These are phyloP conservation scores for Diplodus puntazzo DNA, from an alignment of 2,797 vertebrate species.

Conservation along the genomic window DNA sequence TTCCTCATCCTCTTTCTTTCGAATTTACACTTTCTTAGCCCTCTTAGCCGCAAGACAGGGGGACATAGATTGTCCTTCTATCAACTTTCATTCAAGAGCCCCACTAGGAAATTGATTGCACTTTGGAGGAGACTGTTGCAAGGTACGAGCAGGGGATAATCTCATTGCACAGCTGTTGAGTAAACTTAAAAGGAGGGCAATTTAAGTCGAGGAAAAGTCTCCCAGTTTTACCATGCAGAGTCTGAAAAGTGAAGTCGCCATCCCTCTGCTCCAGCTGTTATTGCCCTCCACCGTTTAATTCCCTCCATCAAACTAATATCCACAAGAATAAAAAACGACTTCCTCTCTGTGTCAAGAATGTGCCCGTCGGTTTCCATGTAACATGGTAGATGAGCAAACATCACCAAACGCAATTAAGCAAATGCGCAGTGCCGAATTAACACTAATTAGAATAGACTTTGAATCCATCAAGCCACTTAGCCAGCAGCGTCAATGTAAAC, in stretches of 20 bases:
- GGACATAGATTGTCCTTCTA: constrained; percentile 38
- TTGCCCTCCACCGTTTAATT: background rate
- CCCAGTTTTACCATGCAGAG: background rate
- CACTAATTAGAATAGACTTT: constrained; percentile 60
- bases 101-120: constrained; percentile 52
- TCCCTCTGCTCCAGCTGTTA: background rate
- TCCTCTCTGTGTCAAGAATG: background rate
- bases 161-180: constrained; percentile 49
- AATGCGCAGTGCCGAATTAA: constrained; percentile 40
- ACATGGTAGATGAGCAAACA: constrained; percentile 28
- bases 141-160: constrained; percentile 46
- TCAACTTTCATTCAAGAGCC: constrained; percentile 45
- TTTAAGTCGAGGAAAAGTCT: constrained; percentile 9
- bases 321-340: background rate
- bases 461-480: constrained; percentile 55
- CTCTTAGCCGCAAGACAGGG: constrained; percentile 25
- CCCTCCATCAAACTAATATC: background rate
- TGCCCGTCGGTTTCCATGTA: constrained; percentile 20
- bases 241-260: background rate
- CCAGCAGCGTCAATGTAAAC: constrained; percentile 58
- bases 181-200: constrained; percentile 18
- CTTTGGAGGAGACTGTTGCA: constrained; percentile 35
- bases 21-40: constrained; percentile 57
- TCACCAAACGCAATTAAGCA: constrained; percentile 45
- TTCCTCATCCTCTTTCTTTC: constrained; percentile 26